A percentile compares a stretch with the other conserved stretches of the same genome.
Evolutionary conservation across 2,797 vertebrate genomes (phyloP).

Genomic region (Acanthurus leucopareius): DNA sequence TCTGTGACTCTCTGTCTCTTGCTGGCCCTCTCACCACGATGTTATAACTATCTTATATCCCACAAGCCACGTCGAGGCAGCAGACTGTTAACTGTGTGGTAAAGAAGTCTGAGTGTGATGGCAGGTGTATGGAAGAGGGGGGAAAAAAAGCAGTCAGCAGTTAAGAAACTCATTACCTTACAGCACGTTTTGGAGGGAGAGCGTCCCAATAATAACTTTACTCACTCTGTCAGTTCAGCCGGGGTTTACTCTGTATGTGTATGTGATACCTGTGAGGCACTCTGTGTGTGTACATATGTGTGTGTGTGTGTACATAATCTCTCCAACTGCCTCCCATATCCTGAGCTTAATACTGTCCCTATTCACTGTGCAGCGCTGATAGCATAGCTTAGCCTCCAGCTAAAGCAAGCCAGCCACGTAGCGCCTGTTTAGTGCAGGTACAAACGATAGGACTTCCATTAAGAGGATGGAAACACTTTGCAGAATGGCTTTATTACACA

Average conservation of each 20-base stretch:
- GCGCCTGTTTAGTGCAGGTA: conserved; percentile 47
- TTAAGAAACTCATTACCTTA: conserved; percentile 71
- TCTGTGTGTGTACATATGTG: conserved; percentile 33
- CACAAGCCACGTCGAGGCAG: conserved; percentile 33
- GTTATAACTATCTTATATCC: conserved; percentile 38
- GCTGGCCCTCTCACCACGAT: not conserved
- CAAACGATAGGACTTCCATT: conserved; percentile 61
- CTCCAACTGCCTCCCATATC: conserved; percentile 48
- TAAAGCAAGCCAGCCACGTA: conserved; percentile 38
- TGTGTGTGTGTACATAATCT: conserved; percentile 57
- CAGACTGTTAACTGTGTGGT: conserved; percentile 21
- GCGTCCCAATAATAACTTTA: conserved; percentile 62
- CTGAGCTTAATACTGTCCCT: conserved; percentile 61
- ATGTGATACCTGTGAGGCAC: conserved; percentile 53
- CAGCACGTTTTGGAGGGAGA: conserved; percentile 56
- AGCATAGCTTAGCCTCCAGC: conserved; percentile 70
- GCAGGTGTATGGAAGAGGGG: not conserved
- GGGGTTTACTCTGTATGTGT: conserved; percentile 43
- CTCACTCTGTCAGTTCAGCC: conserved; percentile 52
- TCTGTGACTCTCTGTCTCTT: not conserved
- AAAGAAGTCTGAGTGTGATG: conserved; percentile 23
- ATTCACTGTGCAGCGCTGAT: conserved; percentile 68
- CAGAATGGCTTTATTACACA: conserved; percentile 52
- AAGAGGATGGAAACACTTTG: conserved; percentile 46
- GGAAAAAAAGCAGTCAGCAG: conserved; percentile 34